These are phyloP conservation scores for Drosophila prolongata DNA, from an alignment of 2,888 invertebrate genomes.

Conservation along the genomic window DNA sequence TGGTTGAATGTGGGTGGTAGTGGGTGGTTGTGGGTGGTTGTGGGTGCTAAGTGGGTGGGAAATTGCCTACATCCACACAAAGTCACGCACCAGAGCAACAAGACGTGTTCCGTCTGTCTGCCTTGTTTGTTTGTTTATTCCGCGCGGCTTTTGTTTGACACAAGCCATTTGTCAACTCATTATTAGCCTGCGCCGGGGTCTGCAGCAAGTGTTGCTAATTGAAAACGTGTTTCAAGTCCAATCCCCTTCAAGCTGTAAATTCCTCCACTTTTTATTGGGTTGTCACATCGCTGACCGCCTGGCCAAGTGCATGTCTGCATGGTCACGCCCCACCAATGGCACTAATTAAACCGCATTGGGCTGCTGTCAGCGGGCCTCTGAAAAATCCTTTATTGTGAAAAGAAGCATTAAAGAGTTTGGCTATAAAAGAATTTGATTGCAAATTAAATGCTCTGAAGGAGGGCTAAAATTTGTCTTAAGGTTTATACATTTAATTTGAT, in stretches of 20 bases:
- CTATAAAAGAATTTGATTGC: constrained; percentile 2
- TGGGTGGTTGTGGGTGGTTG: not conserved
- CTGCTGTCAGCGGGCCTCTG: constrained; percentile 7
- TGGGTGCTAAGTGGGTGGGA: constrained; percentile 1
- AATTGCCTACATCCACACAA: constrained; percentile 45
- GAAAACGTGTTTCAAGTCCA: constrained; percentile 59
- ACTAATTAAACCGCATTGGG: constrained; percentile 57
- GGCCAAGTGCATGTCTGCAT: constrained; percentile 26
- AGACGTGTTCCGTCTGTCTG: constrained; percentile 41
- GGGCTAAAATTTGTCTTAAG: no score
- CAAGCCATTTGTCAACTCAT: constrained; percentile 57
- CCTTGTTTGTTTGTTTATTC: constrained; percentile 30
- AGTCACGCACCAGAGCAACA: constrained; percentile 43
- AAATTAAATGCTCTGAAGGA: no score
- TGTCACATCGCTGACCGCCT: constrained; percentile 15
- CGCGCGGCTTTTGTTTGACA: constrained; percentile 37
- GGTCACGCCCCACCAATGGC: constrained; percentile 30
- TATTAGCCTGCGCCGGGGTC: constrained; percentile 45
- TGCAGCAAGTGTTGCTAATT: constrained; percentile 57
- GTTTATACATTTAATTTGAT: no score
- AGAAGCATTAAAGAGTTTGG: not conserved
- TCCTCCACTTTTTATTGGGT: constrained; percentile 11
- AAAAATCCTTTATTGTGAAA: constrained; percentile 8
- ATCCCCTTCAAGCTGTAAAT: constrained; percentile 18
- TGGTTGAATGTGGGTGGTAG: not conserved